Evolutionary conservation across 2,113 vertebrate species (phyloP).

Genomic region (Panurus biarmicus): DNA sequence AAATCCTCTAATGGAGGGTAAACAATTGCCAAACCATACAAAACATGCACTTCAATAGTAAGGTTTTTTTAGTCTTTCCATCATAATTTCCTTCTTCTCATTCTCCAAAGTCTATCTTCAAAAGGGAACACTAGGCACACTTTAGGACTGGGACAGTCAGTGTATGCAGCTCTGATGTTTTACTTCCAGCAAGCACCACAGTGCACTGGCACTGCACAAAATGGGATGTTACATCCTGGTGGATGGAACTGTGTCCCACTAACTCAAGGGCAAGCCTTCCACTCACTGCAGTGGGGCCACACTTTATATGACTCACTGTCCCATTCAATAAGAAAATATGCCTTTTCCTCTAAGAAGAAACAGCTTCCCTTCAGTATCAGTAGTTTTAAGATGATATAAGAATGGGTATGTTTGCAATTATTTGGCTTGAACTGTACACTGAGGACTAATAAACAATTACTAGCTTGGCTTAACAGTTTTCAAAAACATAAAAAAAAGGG

Average conservation of each 20-base stretch:
- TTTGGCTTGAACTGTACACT: constrained; percentile 30
- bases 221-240: not conserved
- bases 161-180: not conserved
- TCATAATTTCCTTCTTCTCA: not conserved
- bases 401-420: constrained; percentile 9
- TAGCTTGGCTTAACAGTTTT: constrained; percentile 13
- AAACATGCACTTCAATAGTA: rapidly evolving
- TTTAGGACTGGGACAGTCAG: not conserved
- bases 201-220: not conserved
- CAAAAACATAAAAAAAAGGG: not conserved
- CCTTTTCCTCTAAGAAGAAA: not conserved
- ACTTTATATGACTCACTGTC: not conserved
- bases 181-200: not conserved
- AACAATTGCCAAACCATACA: not conserved
- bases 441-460: constrained; percentile 54
- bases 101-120: not conserved
- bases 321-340: not conserved
- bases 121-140: not conserved
- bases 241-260: not conserved
- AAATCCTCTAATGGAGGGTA: not conserved
- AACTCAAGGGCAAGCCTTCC: not conserved
- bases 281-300: not conserved
- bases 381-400: constrained; percentile 2
- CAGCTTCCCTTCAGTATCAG: not conserved
- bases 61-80: not conserved